These are phyloP conservation scores for Hirtodrosophila alboralis DNA, from an alignment of 2,888 invertebrate genomes.

Conservation along the genomic window DNA sequence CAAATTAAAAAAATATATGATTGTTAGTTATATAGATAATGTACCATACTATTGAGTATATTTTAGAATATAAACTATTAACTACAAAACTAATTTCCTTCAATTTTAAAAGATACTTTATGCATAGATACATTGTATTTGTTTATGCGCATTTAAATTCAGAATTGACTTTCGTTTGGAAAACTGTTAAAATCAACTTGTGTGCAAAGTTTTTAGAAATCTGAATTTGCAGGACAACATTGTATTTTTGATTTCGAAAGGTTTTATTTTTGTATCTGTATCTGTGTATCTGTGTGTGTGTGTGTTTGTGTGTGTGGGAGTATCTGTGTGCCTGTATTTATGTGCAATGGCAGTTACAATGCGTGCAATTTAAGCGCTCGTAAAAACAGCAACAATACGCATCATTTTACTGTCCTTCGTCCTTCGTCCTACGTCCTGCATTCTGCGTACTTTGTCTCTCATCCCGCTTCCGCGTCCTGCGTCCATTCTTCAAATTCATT, in stretches of 20 bases:
- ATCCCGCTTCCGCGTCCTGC: conserved; percentile 11
- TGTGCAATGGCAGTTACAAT: conserved; percentile 45
- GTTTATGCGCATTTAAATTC: too few species aligned
- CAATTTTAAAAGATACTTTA: too few species aligned
- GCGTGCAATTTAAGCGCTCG: conserved; percentile 56
- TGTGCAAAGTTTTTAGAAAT: too few species aligned
- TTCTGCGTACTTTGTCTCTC: conserved; percentile 21
- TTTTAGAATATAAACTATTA: too few species aligned
- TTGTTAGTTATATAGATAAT: too few species aligned
- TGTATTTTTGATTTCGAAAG: conserved; percentile 19
- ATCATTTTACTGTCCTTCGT: conserved; percentile 38
- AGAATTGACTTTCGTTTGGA: too few species aligned
- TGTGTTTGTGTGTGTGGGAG: conserved; percentile 1
- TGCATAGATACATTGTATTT: too few species aligned
- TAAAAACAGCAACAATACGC: conserved; percentile 40
- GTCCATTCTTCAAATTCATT: conserved; percentile 10
- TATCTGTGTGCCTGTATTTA: conserved; percentile 13
- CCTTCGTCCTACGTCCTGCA: conserved; percentile 12
- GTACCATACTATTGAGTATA: too few species aligned
- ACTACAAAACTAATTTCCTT: too few species aligned
- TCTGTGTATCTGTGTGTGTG: conserved; percentile 1
- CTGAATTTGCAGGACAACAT: neutral
- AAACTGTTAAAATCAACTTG: too few species aligned
- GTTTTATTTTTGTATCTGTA: conserved; percentile 10
- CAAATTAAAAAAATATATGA: too few species aligned